These are phyloP conservation scores for Fragum sueziense DNA, from an alignment of 2,888 invertebrate species.

Conservation along the genomic window DNA sequence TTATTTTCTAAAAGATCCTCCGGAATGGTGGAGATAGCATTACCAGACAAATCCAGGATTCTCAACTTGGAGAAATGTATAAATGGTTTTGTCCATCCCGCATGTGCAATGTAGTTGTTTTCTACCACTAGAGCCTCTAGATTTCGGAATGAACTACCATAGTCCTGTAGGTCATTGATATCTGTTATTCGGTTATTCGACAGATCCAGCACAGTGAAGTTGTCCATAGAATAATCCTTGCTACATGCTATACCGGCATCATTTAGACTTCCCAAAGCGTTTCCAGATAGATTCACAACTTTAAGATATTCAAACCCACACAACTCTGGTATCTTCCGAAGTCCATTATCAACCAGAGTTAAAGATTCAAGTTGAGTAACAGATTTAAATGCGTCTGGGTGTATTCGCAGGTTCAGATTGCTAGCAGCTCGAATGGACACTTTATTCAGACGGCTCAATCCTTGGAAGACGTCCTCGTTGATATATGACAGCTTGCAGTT, in stretches of 20 bases:
- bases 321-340: conserved; percentile 38
- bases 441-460: conserved; percentile 9
- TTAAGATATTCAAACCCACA: conserved; percentile 33
- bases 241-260: conserved; percentile 49
- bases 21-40: conserved; percentile 42
- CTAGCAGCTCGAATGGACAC: conserved; percentile 40
- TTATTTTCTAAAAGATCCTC: conserved; percentile 25
- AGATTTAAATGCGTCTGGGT: conserved; percentile 36
- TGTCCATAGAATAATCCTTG: not conserved
- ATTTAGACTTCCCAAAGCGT: conserved; percentile 38
- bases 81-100: conserved; percentile 22
- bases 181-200: conserved; percentile 43
- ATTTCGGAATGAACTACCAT: conserved; percentile 38
- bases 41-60: conserved; percentile 43
- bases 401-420: conserved; percentile 46
- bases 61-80: conserved; percentile 31
- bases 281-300: conserved; percentile 46
- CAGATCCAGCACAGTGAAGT: conserved; percentile 43
- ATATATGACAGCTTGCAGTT: conserved; percentile 52
- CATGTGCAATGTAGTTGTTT: conserved; percentile 29
- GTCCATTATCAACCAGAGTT: conserved; percentile 34
- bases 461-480: conserved; percentile 42
- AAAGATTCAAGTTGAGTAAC: conserved; percentile 28
- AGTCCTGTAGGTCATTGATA: conserved; percentile 25
- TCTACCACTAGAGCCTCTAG: conserved; percentile 33